phyloP scores from a whole-genome alignment of 2,888 invertebrate genomes.

The Ditula angustiorana region DNA sequence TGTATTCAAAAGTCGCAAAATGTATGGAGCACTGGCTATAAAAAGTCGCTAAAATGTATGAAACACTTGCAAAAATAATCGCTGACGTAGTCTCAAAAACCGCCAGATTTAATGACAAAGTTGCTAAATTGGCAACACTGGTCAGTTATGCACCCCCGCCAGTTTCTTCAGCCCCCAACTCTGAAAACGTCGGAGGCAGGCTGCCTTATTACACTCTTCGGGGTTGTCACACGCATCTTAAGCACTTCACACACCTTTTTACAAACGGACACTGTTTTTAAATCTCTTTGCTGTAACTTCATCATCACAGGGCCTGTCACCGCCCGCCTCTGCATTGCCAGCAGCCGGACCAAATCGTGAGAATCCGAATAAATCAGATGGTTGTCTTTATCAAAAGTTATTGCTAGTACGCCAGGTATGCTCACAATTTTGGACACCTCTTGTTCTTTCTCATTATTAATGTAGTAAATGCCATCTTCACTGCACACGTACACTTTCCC shows the following conservation, averaged over 20 bases:
- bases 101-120: too few relatives aligned
- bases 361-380: constrained; percentile 74
- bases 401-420: constrained; percentile 65
- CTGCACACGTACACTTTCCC: constrained; percentile 66
- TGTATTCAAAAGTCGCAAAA: too few relatives aligned
- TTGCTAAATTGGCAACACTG: too few relatives aligned
- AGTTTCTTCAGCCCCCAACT: too few relatives aligned
- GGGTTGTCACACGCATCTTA: not conserved
- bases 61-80: too few relatives aligned
- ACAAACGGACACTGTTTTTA: not conserved
- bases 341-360: constrained; percentile 60
- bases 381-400: constrained; percentile 69
- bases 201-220: too few relatives aligned
- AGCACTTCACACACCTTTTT: not conserved
- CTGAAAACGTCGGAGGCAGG: too few relatives aligned
- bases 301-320: not conserved
- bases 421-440: constrained; percentile 64
- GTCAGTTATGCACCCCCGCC: too few relatives aligned
- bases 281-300: not conserved
- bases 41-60: too few relatives aligned
- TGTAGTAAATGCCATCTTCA: constrained; percentile 70
- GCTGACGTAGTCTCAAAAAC: too few relatives aligned
- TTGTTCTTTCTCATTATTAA: constrained; percentile 54
- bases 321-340: not conserved
- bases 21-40: too few relatives aligned